Conservation (phyloP, 2,113 vertebrate species). For the Indri indri region DNA sequence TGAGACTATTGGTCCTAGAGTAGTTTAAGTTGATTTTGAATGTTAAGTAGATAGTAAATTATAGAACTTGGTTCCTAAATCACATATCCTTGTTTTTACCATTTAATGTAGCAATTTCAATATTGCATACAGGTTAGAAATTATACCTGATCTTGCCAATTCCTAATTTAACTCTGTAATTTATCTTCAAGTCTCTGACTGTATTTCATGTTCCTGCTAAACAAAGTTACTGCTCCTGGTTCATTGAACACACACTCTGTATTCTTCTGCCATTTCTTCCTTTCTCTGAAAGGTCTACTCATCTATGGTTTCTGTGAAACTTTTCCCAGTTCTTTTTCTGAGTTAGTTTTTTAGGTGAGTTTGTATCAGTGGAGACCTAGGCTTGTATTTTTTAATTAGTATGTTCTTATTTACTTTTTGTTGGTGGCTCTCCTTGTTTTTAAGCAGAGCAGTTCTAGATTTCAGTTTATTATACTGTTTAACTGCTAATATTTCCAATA, state of each 20-base stretch:
- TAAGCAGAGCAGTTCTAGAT: background rate
- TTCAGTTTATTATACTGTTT: background rate
- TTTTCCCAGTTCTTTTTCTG: background rate
- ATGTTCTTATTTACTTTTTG: background rate
- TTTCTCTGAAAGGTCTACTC: background rate
- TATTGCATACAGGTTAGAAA: background rate
- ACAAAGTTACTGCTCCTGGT: background rate
- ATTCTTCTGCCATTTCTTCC: background rate
- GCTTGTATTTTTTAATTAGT: background rate
- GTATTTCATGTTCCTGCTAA: conserved; percentile 1
- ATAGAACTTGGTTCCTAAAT: conserved; percentile 17
- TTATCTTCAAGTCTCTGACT: background rate
- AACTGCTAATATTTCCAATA: background rate
- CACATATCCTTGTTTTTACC: background rate
- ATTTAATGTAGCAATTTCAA: conserved; percentile 13
- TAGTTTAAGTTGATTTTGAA: conserved; percentile 1
- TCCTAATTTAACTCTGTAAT: background rate
- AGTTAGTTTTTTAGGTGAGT: background rate
- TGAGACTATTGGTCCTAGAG: background rate
- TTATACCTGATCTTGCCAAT: conserved; percentile 23
- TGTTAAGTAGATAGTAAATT: background rate
- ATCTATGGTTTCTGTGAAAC: background rate
- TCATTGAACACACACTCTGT: background rate
- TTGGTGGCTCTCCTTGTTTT: background rate
- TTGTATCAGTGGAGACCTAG: background rate